Conservation (phyloP, 2,888 invertebrate genomes). For the Crepidodera aurea region DNA sequence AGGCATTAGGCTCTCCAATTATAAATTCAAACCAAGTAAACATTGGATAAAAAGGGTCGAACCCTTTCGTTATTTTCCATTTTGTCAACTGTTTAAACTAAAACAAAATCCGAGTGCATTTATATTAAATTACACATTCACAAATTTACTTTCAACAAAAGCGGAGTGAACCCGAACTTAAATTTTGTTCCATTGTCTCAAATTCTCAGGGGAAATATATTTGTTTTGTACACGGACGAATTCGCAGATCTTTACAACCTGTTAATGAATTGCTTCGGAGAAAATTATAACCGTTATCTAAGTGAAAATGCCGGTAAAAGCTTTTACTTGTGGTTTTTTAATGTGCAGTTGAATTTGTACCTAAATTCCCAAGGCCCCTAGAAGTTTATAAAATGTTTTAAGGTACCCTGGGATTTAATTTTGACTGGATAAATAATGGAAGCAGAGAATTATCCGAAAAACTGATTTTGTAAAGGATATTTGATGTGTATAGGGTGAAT, state of each 20-base stretch:
- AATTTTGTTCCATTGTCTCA: constrained; percentile 2
- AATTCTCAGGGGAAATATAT: constrained; percentile 13
- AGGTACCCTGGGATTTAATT: neutral
- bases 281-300: constrained; percentile 37
- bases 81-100: neutral
- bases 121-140: constrained; percentile 9
- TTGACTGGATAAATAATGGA: constrained; percentile 6
- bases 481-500: no score
- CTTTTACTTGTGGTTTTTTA: constrained; percentile 28
- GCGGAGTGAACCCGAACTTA: neutral
- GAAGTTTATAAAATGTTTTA: constrained; percentile 16
- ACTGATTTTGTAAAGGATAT: neutral
- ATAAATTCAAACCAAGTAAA: no score
- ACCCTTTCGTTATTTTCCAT: no score
- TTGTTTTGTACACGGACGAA: constrained; percentile 14
- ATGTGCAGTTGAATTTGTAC: constrained; percentile 9
- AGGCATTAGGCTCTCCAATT: no score
- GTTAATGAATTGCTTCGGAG: constrained; percentile 36
- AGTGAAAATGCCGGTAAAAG: constrained; percentile 26
- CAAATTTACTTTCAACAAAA: neutral
- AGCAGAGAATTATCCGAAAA: neutral
- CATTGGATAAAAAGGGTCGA: neutral
- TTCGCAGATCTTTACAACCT: constrained; percentile 21
- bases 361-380: neutral
- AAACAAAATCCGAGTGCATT: neutral